These are phyloP conservation scores for Chalcis sispes DNA, from an alignment of 2,888 invertebrate species.

Conservation along the genomic window DNA sequence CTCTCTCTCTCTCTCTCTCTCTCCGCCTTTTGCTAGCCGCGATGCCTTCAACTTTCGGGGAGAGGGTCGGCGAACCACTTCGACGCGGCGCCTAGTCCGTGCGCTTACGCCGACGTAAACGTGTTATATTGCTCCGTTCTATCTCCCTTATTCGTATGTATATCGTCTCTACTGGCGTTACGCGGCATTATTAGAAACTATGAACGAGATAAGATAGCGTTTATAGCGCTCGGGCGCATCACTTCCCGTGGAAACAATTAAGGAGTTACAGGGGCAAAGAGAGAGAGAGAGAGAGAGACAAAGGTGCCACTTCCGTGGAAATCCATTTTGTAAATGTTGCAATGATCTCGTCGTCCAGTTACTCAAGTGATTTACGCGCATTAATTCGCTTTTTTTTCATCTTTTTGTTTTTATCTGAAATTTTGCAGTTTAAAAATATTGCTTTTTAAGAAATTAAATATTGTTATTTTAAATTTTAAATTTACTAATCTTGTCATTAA, in stretches of 20 bases:
- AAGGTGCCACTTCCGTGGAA: conserved; percentile 4
- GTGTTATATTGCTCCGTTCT: conserved; percentile 13
- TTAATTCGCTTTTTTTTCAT: too few relatives aligned
- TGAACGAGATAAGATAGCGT: conserved; percentile 9
- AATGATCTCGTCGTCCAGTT: background rate
- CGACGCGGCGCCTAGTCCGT: background rate
- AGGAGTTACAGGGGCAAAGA: conserved; percentile 33
- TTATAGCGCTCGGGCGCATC: conserved; percentile 36
- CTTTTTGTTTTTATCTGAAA: too few relatives aligned
- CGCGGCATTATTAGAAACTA: conserved; percentile 45
- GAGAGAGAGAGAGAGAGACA: conserved; percentile 1
- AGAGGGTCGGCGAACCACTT: too few relatives aligned
- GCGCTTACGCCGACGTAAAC: conserved; percentile 10
- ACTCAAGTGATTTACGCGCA: background rate
- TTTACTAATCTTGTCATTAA: too few relatives aligned
- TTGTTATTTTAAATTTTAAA: too few relatives aligned
- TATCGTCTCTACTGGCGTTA: background rate
- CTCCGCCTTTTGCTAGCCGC: too few relatives aligned
- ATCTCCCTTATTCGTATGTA: background rate
- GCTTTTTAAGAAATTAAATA: too few relatives aligned
- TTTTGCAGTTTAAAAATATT: too few relatives aligned
- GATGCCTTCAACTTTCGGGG: too few relatives aligned
- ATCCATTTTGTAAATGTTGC: background rate
- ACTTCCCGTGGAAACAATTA: conserved; percentile 50
- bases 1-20: too few relatives aligned